A percentile compares a stretch with the other conserved stretches of the same genome.
These are phyloP conservation scores for Philypnodon macrostomus DNA, from an alignment of 2,797 vertebrate genomes.

Conservation along the genomic window DNA sequence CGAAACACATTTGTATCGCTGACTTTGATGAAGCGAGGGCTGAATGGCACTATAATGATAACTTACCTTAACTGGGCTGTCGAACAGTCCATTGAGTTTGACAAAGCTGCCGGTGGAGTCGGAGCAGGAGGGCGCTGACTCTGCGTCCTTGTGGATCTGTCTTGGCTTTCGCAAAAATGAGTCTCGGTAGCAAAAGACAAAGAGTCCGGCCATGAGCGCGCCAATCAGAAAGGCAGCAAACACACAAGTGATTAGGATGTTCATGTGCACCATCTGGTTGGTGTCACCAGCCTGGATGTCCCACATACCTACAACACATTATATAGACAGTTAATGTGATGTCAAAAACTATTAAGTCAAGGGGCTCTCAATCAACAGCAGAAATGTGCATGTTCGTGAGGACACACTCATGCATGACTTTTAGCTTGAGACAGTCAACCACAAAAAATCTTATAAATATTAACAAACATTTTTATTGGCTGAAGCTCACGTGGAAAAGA, in stretches of 20 bases:
- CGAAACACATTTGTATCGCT: constrained; percentile 5
- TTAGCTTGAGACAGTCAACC: constrained; percentile 45
- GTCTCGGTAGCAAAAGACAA: constrained; percentile 95
- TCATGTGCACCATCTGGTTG: constrained; percentile 99
- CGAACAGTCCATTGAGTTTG: constrained; percentile 93
- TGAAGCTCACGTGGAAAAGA: constrained; percentile 51
- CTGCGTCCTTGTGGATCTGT: constrained; percentile 90
- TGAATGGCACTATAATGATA: constrained; percentile 5
- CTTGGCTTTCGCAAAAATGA: constrained; percentile 88
- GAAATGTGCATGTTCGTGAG: constrained; percentile 47
- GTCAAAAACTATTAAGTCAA: too few species aligned
- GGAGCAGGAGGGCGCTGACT: constrained; percentile 90
- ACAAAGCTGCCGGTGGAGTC: constrained; percentile 95
- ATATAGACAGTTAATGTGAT: too few species aligned
- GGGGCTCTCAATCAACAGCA: constrained; percentile 28
- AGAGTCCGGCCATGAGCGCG: constrained; percentile 92
- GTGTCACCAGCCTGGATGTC: constrained; percentile 92
- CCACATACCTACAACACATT: constrained; percentile 89
- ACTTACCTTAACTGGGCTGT: constrained; percentile 90
- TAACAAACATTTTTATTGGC: constrained; percentile 31
- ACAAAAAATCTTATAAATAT: constrained; percentile 20
- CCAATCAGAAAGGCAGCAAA: constrained; percentile 94
- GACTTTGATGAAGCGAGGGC: constrained; percentile 3
- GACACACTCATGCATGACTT: constrained; percentile 58
- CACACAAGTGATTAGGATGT: constrained; percentile 97